phyloP scores from a whole-genome alignment of 2,797 vertebrate genomes.

The Stomatorhinus walkeri region DNA sequence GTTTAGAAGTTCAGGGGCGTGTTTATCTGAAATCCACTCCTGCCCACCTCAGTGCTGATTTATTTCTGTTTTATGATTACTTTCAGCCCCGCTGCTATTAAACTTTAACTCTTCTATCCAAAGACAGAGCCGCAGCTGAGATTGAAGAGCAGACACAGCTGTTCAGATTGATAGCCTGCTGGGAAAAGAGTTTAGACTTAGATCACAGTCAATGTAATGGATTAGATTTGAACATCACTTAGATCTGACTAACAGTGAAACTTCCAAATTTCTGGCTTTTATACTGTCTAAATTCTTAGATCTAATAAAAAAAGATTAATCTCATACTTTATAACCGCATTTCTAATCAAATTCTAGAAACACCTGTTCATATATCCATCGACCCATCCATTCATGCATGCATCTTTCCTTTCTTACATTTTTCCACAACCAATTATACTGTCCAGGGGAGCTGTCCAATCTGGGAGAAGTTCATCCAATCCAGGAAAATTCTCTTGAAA shows the following conservation, averaged over 20 bases:
- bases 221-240: not conserved
- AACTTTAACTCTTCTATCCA: not conserved
- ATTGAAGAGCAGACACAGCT: conserved; percentile 14
- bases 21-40: not conserved
- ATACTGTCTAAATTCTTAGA: not conserved
- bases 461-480: not conserved
- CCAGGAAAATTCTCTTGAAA: not conserved
- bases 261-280: not conserved
- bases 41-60: not conserved
- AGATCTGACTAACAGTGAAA: not conserved
- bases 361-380: not conserved
- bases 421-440: not conserved
- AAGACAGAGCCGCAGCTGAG: not conserved
- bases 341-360: not conserved
- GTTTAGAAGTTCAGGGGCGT: not conserved
- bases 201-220: not conserved
- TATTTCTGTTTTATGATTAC: conserved; percentile 15
- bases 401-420: not conserved
- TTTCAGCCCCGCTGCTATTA: not conserved
- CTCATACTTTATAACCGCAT: not conserved
- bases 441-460: not conserved
- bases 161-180: not conserved
- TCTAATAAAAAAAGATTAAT: not conserved
- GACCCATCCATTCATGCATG: not conserved
- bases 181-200: not conserved